Percentiles rank a stretch among this genome's conserved stretches.
Conservation (phyloP, 2,888 invertebrate genomes). For the Eristalis tenax region DNA sequence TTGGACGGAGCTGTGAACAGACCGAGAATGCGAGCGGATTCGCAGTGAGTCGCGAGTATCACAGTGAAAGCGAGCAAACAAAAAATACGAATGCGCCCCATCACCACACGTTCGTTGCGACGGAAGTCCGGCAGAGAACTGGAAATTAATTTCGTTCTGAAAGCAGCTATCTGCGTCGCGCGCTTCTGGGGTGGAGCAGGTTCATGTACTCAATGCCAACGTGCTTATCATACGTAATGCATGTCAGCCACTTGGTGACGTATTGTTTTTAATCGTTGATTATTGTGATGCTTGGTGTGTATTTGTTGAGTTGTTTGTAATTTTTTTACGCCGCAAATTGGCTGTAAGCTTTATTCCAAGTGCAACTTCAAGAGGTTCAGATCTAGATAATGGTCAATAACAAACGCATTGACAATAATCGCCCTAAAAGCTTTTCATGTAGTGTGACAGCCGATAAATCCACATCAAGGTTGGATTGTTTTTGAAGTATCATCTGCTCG, state of each 20-base stretch:
- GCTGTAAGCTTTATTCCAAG: no score
- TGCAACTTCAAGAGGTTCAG: no score
- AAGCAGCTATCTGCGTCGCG: neutral
- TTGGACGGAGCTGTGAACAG: conserved; percentile 71
- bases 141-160: neutral
- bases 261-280: neutral
- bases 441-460: no score
- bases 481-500: no score
- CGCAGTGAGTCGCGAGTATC: conserved; percentile 5
- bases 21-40: conserved; percentile 58
- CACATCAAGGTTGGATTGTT: no score
- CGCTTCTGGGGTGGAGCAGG: neutral
- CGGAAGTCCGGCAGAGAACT: neutral
- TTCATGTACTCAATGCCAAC: conserved; percentile 11
- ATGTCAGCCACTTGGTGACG: neutral
- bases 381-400: no score
- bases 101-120: conserved; percentile 5
- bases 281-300: neutral
- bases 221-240: conserved; percentile 24
- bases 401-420: no score
- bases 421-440: no score
- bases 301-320: neutral
- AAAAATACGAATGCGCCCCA: conserved; percentile 3
- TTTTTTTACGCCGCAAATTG: no score
- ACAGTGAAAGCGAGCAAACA: neutral